Base-by-base conservation (phyloP, 2,888 invertebrate genomes). In the Epinotia nisella region DNA sequence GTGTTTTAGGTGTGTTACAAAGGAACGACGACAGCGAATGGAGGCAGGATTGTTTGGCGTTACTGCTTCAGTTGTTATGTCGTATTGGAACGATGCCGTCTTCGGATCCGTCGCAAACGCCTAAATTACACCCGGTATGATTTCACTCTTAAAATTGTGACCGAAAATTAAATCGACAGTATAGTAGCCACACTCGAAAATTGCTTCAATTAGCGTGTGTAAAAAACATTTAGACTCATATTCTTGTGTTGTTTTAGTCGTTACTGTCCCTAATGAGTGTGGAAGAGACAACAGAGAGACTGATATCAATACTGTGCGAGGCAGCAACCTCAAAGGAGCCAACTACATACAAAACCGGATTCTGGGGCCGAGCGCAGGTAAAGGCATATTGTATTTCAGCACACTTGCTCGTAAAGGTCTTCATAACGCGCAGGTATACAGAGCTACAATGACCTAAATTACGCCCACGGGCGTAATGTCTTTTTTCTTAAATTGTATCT, bases 11-110 rank as follows among this genome's bases (percentile, higher is more conserved):
- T 56, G 95, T 96, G 55, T 87, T 98, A 75, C 97, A 97, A 92
- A 83, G 93, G 29, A 94, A 94, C 75, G 96, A 97, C 68, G 97
- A 97, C 78, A 96, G 96, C 80, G 98, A 98, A 90, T 99, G 99
- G 99, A 96, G 98, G 70, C 98, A 98, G 85, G 99, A 99, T 85
- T 98, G 98, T 83, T 93, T 99, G 39, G 98, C 98, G 3, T 96
- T 97, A 77, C 90, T 99, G 11, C 87, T 99, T 68, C 97, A 98
- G 83, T 95, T 98, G 76, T 91, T 98, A 10, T 98, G 97, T 87
- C 96, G 98, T 76, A 95, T 98, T 68, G 98, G 98, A 0, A 96
- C 98, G 11, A 94, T 95, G 35, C 94, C 95, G 70, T 89, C 87
- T 82, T 82, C 86, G 51, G 95, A 88, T 85, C 91, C 86, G 61